Percentiles rank a stretch among this genome's conserved stretches.
Evolutionary conservation across 2,113 vertebrate species (phyloP).

Genomic region (Marcusenius ussheri): DNA sequence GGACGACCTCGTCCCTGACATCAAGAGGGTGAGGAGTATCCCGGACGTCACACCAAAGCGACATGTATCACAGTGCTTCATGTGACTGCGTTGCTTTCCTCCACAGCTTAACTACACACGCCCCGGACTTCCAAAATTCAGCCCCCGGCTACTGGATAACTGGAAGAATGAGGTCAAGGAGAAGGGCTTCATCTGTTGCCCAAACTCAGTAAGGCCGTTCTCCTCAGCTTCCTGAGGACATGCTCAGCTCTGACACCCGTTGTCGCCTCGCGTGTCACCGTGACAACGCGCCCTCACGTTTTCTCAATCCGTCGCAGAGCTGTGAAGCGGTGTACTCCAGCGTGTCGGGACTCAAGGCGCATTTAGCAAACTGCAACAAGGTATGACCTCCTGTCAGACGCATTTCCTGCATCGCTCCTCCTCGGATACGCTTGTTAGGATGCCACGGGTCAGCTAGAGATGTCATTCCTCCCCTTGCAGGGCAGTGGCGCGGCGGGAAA

Average conservation of each 20-base stretch:
- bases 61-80: background rate
- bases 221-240: background rate
- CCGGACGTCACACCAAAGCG: background rate
- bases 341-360: slow-evolving; percentile 92
- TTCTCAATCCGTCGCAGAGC: slow-evolving; percentile 60
- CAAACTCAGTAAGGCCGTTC: slow-evolving; percentile 75
- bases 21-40: slow-evolving; percentile 69
- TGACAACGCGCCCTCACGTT: background rate
- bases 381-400: slow-evolving; percentile 47
- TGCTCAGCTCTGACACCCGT: background rate
- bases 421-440: background rate
- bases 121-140: slow-evolving; percentile 89
- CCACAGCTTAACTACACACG: slow-evolving; percentile 91
- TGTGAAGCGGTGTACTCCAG: slow-evolving; percentile 97
- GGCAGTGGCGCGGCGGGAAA: slow-evolving; percentile 83
- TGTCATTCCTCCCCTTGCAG: slow-evolving; percentile 56
- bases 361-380: slow-evolving; percentile 95
- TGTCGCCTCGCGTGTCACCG: background rate
- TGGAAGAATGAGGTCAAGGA: slow-evolving; percentile 97
- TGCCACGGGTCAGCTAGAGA: background rate
- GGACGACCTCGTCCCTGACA: slow-evolving; percentile 93
- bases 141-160: slow-evolving; percentile 74
- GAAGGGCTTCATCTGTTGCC: slow-evolving; percentile 91
- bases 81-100: slow-evolving; percentile 20
- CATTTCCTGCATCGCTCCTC: background rate